phyloP scores from a whole-genome alignment of 2,888 invertebrate genomes.

The Empis stercorea region DNA sequence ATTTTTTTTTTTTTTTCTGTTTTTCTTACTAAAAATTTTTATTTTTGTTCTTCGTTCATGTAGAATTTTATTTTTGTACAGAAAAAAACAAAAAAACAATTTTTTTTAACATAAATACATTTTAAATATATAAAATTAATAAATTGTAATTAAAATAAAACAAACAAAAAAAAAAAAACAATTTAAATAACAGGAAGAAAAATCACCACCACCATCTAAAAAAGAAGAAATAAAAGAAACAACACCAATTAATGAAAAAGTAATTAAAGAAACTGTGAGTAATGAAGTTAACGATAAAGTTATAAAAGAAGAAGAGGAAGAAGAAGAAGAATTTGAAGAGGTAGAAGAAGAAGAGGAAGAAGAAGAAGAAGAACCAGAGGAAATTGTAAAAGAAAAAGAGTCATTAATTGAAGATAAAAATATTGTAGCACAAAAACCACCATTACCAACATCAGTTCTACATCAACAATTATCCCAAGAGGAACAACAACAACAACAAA shows the following conservation, averaged over 20 bases:
- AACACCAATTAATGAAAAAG: constrained; percentile 1
- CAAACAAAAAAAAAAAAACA: constrained; percentile 3
- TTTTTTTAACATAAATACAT: neutral
- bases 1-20: no score
- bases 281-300: constrained; percentile 3
- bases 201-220: constrained; percentile 1
- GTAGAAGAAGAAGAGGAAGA: constrained; percentile 4
- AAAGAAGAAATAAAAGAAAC: constrained; percentile 3
- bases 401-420: neutral
- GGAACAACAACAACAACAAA: neutral
- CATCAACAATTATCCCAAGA: neutral
- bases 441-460: neutral
- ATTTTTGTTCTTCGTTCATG: no score
- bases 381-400: constrained; percentile 3
- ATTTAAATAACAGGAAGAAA: no score
- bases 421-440: neutral
- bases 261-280: constrained; percentile 4
- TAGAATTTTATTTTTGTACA: no score
- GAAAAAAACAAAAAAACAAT: no score
- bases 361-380: constrained; percentile 1
- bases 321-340: neutral
- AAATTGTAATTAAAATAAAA: neutral
- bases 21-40: neutral
- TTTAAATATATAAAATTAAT: neutral
- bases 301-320: constrained; percentile 1